Evolutionary conservation across 2,888 invertebrate genomes (phyloP).

Genomic region (Coelopa pilipes): DNA sequence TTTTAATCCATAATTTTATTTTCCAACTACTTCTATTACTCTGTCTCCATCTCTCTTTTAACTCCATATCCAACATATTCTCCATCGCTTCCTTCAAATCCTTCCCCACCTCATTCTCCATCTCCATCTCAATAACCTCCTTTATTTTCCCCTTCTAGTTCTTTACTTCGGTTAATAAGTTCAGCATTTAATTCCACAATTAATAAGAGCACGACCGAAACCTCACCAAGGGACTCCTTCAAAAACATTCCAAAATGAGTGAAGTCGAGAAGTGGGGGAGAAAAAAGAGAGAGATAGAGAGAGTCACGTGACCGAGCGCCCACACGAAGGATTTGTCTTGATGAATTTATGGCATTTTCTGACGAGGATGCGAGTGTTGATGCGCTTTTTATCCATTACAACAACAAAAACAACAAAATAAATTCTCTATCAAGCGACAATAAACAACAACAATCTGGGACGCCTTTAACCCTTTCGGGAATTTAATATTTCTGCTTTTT

Average conservation of each 20-base stretch:
- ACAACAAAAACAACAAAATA: conserved; percentile 5
- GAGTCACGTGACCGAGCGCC: conserved; percentile 42
- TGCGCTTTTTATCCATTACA: conserved; percentile 35
- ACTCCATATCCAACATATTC: too few species aligned
- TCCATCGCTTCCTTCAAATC: too few species aligned
- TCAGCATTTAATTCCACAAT: not conserved
- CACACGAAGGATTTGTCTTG: conserved; percentile 41
- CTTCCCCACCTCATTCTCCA: too few species aligned
- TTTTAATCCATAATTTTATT: too few species aligned
- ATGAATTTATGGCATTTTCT: conserved; percentile 42
- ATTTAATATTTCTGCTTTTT: not conserved
- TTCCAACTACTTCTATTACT: too few species aligned
- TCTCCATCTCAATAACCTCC: too few species aligned
- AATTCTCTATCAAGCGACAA: too few species aligned
- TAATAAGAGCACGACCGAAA: not conserved
- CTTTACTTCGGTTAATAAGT: not conserved
- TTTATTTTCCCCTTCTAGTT: too few species aligned
- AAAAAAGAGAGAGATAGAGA: not conserved
- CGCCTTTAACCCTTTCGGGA: not conserved
- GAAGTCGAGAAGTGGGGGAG: not conserved
- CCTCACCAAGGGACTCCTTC: not conserved
- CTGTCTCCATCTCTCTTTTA: too few species aligned
- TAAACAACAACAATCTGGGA: not conserved
- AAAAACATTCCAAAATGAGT: not conserved
- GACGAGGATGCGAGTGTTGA: conserved; percentile 34